Percentiles rank a stretch among this genome's conserved stretches.
Evolutionary conservation across 2,797 vertebrate genomes (phyloP).

Genomic region (Tenualosa ilisha): DNA sequence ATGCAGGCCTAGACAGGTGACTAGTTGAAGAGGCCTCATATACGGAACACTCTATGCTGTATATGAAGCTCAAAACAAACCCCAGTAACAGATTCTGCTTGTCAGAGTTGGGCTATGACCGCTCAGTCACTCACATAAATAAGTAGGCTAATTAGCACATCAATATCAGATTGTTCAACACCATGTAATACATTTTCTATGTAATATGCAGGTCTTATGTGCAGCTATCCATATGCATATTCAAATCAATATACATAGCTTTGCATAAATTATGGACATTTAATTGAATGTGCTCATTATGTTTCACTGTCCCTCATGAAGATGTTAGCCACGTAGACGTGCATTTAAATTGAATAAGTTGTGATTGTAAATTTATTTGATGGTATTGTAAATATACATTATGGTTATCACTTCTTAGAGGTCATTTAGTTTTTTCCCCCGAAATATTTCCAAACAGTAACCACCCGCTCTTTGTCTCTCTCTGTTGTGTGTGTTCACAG

Average conservation of each 20-base stretch:
- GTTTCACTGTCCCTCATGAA: background rate
- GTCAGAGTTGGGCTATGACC: background rate
- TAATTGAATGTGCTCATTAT: background rate
- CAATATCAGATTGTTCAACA: slow-evolving; percentile 17
- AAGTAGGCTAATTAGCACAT: slow-evolving; percentile 23
- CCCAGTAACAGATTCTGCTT: background rate
- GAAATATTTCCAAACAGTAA: slow-evolving; percentile 13
- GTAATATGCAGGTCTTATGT: background rate
- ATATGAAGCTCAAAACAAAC: background rate
- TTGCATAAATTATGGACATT: background rate
- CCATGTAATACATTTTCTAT: background rate
- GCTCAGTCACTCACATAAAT: background rate
- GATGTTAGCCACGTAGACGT: background rate
- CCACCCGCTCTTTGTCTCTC: slow-evolving; percentile 14
- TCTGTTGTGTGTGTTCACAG: slow-evolving; percentile 54
- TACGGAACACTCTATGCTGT: background rate
- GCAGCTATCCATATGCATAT: slow-evolving; percentile 6
- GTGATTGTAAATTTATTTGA: background rate
- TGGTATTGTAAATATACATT: background rate
- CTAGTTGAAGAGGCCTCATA: background rate
- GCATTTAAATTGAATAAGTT: background rate
- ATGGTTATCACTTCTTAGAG: too few species aligned
- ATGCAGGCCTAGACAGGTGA: background rate
- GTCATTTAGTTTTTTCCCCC: too few species aligned
- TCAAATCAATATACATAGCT: background rate